A percentile compares a stretch with the other conserved stretches of the same genome.
These are phyloP conservation scores for Hydrochoerus hydrochaeris DNA, from an alignment of 2,113 vertebrate genomes.

Conservation along the genomic window DNA sequence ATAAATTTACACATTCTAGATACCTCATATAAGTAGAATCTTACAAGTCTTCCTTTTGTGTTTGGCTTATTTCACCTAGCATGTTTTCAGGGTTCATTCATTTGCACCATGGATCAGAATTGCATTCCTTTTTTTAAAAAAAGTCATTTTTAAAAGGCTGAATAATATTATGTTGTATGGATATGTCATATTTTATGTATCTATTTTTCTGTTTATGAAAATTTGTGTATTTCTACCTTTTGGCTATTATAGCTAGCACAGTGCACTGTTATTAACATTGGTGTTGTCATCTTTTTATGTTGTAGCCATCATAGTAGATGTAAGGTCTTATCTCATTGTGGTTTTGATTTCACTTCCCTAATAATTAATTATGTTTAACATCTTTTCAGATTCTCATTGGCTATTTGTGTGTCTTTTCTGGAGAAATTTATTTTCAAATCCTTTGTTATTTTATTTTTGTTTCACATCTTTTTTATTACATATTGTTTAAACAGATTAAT, in stretches of 20 bases:
- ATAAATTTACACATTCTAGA: neutral
- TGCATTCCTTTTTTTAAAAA: constrained; percentile 13
- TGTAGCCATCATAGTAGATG: neutral
- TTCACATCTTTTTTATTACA: neutral
- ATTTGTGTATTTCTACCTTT: constrained; percentile 38
- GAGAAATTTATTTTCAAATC: constrained; percentile 50
- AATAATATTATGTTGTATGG: neutral
- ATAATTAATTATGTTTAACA: constrained; percentile 38
- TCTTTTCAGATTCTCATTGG: constrained; percentile 33
- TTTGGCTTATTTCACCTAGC: constrained; percentile 38
- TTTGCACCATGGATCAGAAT: constrained; percentile 28
- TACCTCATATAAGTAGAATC: neutral
- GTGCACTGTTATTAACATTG: neutral
- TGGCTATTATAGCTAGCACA: neutral
- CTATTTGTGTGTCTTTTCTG: constrained; percentile 44
- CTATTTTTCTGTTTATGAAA: constrained; percentile 26
- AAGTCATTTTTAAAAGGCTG: constrained; percentile 11
- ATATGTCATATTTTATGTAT: neutral
- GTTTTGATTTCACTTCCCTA: constrained; percentile 37
- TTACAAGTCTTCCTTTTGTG: neutral
- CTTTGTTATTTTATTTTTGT: constrained; percentile 15
- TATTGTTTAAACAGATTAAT: neutral
- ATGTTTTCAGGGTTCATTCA: constrained; percentile 33
- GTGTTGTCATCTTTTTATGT: neutral
- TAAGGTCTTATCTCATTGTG: neutral